phyloP scores from a whole-genome alignment of 2,888 invertebrate species.

The Dicyrtoma fusca region DNA sequence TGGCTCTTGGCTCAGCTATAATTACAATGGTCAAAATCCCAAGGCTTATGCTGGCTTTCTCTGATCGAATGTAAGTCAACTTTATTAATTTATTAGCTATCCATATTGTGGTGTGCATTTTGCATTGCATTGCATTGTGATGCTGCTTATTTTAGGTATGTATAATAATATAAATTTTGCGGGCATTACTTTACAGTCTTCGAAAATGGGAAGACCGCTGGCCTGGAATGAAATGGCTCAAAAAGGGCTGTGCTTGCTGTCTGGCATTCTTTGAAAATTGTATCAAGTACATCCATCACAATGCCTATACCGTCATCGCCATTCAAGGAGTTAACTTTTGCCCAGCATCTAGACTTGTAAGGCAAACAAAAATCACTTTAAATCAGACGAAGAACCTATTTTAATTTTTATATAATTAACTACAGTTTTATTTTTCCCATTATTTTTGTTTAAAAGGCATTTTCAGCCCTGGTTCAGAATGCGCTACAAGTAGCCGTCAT shows the following conservation, averaged over 20 bases:
- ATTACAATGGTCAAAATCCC: conserved; percentile 93
- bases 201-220: conserved; percentile 45
- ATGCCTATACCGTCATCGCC: conserved; percentile 92
- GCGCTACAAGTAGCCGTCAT: conserved; percentile 86
- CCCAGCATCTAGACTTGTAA: conserved; percentile 83
- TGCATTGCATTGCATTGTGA: not conserved
- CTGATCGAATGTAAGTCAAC: conserved; percentile 80
- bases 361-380: no score
- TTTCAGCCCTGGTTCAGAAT: conserved; percentile 79
- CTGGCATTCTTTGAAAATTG: conserved; percentile 90
- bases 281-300: conserved; percentile 88
- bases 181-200: conserved; percentile 37
- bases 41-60: conserved; percentile 80
- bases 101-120: not conserved
- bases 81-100: not conserved
- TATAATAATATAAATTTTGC: not conserved
- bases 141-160: no score
- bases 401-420: no score
- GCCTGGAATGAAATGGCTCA: conserved; percentile 68
- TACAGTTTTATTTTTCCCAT: no score
- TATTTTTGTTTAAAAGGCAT: conserved; percentile 70
- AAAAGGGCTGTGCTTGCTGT: conserved; percentile 85
- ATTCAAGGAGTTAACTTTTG: conserved; percentile 90
- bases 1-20: conserved; percentile 91
- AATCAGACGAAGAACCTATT: no score